Evolutionary conservation across 37 sponge, comb jelly and placozoan genomes (phyloP), one percentile per base, ranked within the genome.

Genomic region (Cliona cf. orientalis): DNA sequence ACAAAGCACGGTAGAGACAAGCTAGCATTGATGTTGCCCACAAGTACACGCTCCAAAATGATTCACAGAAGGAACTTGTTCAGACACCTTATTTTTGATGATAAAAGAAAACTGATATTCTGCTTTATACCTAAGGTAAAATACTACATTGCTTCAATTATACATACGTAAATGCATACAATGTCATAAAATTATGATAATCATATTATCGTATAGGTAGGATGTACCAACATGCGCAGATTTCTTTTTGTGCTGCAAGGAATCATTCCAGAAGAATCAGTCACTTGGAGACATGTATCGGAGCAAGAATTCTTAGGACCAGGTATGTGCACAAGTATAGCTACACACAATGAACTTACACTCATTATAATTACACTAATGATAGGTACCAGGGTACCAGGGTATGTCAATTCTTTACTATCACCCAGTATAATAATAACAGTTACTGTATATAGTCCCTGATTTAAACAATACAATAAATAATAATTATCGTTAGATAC

Each of bases 71-170:
- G 21, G 2, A 64, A 35, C n/a, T 3, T 84, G 6, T 78, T 63
- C 65, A 66, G 79, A 38, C 78, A 78, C 33, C 58, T 86, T 25
- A 36, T 86, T 12, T 49, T 43, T 39, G 79, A 71, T 44, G 46
- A 71, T 59, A 60, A 2, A 21, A 49, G 38, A 41, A 69, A 69
- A 0, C 28, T 63, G 0, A 49, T 86, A 1, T 78, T 86, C 61
- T 77, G 79, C 43, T 86, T 71, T 31, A 45, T 86, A 11, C 86
- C 86, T 0, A 86, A 86, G 66, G 86, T 86, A 46, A 2, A 43
- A 66, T 63, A 29, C 29, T 14, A 39, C 62, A 21, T 62, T 38
- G n/a, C n/a, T n/a, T n/a, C n/a, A n/a, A n/a, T n/a, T n/a, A n/a
- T n/a, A n/a, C n/a, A n/a, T 39, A 78, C 39, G 26, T 40, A 42